Conservation (phyloP, 53 echinoderm and acorn worm species). For the Zoroaster sp. region DNA sequence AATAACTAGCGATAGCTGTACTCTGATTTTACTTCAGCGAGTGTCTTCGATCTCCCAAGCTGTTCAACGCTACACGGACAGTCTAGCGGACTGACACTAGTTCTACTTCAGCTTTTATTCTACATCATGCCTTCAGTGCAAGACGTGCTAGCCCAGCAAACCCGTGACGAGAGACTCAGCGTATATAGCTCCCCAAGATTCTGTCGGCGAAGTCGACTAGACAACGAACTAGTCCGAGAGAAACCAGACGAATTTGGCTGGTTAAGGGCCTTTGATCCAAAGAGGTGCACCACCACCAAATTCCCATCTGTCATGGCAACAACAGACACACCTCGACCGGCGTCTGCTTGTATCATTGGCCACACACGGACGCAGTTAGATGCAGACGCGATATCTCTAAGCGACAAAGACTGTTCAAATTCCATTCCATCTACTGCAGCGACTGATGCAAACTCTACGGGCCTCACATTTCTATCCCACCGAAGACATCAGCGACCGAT, state of each 20-base stretch:
- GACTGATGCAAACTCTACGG: constrained; percentile 8
- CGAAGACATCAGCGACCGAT: constrained; percentile 62
- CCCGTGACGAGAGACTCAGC: constrained; percentile 74
- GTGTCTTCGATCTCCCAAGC: not conserved
- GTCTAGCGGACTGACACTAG: not conserved
- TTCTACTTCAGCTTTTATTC: not conserved
- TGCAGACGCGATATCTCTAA: not conserved
- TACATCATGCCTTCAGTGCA: constrained; percentile 54
- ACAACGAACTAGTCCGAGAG: constrained; percentile 57
- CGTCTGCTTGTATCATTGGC: constrained; percentile 36
- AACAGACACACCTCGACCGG: constrained; percentile 6
- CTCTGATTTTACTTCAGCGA: not conserved
- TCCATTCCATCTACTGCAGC: not conserved
- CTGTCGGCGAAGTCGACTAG: constrained; percentile 64
- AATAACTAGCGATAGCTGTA: not conserved
- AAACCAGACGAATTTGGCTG: constrained; percentile 76
- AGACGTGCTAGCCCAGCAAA: constrained; percentile 41
- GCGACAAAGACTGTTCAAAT: not conserved
- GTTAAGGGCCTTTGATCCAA: constrained; percentile 72
- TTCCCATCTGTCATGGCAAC: not conserved
- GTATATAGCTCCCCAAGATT: constrained; percentile 89
- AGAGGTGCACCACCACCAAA: not conserved
- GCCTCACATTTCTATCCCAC: constrained; percentile 52
- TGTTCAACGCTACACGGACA: not conserved
- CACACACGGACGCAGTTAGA: constrained; percentile 6